Evolutionary conservation across 2,797 vertebrate genomes (phyloP).

Genomic region (Poecilia picta): DNA sequence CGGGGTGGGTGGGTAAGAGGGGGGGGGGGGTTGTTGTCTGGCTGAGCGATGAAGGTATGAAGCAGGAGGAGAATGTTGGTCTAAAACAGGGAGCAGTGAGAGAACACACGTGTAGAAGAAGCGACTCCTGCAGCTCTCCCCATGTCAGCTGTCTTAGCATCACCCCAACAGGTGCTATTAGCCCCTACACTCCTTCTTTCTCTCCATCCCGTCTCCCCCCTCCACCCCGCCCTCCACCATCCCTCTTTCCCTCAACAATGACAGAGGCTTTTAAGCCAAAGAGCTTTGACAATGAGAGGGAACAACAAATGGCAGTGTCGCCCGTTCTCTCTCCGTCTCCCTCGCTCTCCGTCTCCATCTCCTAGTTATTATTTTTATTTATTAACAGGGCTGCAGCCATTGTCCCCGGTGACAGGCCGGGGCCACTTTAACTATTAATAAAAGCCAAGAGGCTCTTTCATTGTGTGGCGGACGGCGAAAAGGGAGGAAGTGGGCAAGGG

Average conservation of each 20-base stretch:
- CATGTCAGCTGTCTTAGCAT: constrained; percentile 89
- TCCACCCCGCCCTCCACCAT: constrained; percentile 49
- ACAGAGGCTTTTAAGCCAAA: constrained; percentile 92
- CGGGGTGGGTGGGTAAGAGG: constrained; percentile 23
- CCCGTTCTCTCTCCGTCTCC: constrained; percentile 82
- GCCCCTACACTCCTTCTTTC: constrained; percentile 65
- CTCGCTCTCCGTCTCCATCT: constrained; percentile 71
- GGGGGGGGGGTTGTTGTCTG: no score
- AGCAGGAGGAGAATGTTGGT: constrained; percentile 19
- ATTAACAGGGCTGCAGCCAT: constrained; percentile 86
- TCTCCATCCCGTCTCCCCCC: constrained; percentile 50
- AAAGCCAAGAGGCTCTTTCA: constrained; percentile 81
- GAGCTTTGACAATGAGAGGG: constrained; percentile 92
- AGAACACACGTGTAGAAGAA: constrained; percentile 21
- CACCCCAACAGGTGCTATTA: constrained; percentile 93
- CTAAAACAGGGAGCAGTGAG: constrained; percentile 29
- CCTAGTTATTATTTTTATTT: constrained; percentile 92
- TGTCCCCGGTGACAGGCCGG: constrained; percentile 83
- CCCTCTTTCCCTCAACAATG: constrained; percentile 84
- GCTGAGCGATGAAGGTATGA: constrained; percentile 17
- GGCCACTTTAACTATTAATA: constrained; percentile 94
- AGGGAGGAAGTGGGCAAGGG: constrained; percentile 65
- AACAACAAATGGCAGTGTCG: constrained; percentile 90
- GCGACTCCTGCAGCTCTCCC: constrained; percentile 45
- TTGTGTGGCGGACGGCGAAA: constrained; percentile 72